These are phyloP conservation scores for Wasmannia auropunctata DNA, from an alignment of 1,140 invertebrate genomes.

Conservation along the genomic window DNA sequence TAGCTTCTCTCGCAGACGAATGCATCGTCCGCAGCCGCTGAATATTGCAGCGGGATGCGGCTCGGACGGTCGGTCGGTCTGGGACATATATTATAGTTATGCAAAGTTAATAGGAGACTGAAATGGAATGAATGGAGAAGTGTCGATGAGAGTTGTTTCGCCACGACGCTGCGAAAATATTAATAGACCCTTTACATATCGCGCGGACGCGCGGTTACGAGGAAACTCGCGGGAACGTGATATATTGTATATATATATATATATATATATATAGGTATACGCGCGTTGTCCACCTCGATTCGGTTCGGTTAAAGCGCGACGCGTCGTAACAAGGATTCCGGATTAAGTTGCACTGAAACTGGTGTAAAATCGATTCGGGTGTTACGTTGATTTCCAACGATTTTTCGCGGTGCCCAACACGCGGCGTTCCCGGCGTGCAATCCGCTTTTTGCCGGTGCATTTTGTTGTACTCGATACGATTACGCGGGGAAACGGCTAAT, in stretches of 20 bases:
- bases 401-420: background rate
- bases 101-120: slow-evolving; percentile 34
- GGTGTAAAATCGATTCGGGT: background rate
- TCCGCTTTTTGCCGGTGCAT: slow-evolving; percentile 27
- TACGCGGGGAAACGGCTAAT: slow-evolving; percentile 38
- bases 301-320: background rate
- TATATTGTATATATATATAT: no score
- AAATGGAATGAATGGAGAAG: slow-evolving; percentile 38
- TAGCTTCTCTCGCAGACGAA: background rate
- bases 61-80: background rate
- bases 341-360: slow-evolving; percentile 12
- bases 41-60: slow-evolving; percentile 5
- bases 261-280: no score
- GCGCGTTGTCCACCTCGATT: no score
- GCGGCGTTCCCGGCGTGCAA: background rate
- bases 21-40: background rate
- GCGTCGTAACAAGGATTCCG: background rate
- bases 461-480: slow-evolving; percentile 27
- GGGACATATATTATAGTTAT: slow-evolving; percentile 10
- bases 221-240: background rate
- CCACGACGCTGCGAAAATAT: slow-evolving; percentile 23
- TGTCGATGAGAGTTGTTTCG: slow-evolving; percentile 28
- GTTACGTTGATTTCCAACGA: slow-evolving; percentile 1
- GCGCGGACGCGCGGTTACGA: background rate
- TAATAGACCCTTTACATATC: background rate